phyloP scores from a whole-genome alignment of 2,797 vertebrate genomes.

The Apogon talboti region DNA sequence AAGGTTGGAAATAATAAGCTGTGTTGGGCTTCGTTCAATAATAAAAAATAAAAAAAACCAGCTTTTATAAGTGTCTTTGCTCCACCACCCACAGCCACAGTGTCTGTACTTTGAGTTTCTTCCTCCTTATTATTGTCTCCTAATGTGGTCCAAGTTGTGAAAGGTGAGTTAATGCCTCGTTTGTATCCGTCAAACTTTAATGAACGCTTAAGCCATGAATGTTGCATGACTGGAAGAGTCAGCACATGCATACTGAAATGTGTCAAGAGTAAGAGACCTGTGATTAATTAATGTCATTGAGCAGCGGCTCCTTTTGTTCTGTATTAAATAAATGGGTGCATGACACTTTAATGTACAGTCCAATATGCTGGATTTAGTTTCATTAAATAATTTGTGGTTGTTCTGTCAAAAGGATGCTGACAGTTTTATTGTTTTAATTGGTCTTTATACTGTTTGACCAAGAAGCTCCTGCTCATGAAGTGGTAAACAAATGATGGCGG shows the following conservation, averaged over 20 bases:
- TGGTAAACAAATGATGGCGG: conserved; percentile 43
- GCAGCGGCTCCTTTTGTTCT: background rate
- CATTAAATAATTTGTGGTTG: background rate
- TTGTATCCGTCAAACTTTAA: conserved; percentile 53
- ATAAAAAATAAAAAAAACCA: conserved; percentile 18
- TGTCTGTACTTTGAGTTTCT: conserved; percentile 13
- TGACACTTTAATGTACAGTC: background rate
- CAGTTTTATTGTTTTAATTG: conserved; percentile 49
- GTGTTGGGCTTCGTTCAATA: background rate
- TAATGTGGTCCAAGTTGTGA: conserved; percentile 17
- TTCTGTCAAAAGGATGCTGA: background rate
- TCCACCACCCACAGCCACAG: background rate
- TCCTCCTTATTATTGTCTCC: conserved; percentile 5
- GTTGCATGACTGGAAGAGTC: conserved; percentile 31
- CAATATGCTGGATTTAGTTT: background rate
- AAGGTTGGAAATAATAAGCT: conserved; percentile 20
- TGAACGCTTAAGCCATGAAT: conserved; percentile 49
- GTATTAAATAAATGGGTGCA: background rate
- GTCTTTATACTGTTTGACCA: conserved; percentile 13
- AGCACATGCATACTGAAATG: conserved; percentile 9
- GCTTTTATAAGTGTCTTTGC: conserved; percentile 8
- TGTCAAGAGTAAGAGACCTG: background rate
- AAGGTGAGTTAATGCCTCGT: conserved; percentile 22
- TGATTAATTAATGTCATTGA: conserved; percentile 19
- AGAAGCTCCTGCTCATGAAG: conserved; percentile 5